Base-by-base conservation (phyloP, 2,113 vertebrate genomes). In the Epinephelus moara region DNA sequence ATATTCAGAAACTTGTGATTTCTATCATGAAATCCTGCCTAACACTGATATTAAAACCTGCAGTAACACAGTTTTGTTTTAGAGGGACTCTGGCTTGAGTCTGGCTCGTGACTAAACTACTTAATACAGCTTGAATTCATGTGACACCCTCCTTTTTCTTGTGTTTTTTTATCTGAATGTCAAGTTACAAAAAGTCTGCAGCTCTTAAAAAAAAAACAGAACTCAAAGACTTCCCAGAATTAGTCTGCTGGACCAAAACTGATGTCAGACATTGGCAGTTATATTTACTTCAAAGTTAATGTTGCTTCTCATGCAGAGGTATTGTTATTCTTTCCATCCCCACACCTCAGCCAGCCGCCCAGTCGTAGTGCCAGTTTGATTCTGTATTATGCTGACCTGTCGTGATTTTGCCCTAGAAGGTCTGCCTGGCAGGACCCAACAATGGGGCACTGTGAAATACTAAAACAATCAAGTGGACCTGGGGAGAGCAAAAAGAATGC, bases 311-410 rank as follows among this genome's bases (percentile, higher is more conserved):
- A 19, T 56, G 66, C 50, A 40, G 6, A 37, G 19, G 13, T 42
- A 37, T 21, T 61, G 70, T 85, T 85, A 75, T 84, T 85, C 60
- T 90, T 90, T 91, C 85, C 80, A 47, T 87, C 78, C 82, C 52
- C 83, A 86, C 56, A 62, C 63, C 40, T 59, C 81, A 80, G 40
- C 69, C 67, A 71, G 69, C 70, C 45, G 62, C 52, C 33, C 67
- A 37, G 61, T 63, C 37, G 70, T 53, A 76, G 14, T 23, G 66
- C 56, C 55, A 67, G 63, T 69, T 73, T 71, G 59, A 85, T 66
- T 82, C 77, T 81, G 52, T 62, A 56, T 37, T 67, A 17, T 75
- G 85, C 84, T 80, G 89, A 85, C 76, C 66, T 81, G 75, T 81
- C 69, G 81, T 55, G 66, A 66, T 61, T 85, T 56, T 47, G 14